Evolutionary conservation across 2,113 vertebrate species (phyloP).

Genomic region (Eurystomus gularis): DNA sequence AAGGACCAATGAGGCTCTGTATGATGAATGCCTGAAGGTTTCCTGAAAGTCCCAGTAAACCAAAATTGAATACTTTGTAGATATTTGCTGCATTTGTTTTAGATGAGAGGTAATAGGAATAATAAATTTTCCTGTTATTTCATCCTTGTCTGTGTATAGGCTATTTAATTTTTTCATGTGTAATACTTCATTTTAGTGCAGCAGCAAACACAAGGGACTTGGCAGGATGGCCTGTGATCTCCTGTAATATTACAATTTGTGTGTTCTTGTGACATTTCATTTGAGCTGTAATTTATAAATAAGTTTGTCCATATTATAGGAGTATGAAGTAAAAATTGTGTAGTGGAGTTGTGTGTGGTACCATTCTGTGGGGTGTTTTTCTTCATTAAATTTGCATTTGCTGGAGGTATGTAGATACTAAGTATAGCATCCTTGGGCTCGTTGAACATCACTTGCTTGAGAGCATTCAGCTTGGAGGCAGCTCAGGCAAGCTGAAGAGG

Average conservation of each 20-base stretch:
- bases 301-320: not conserved
- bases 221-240: not conserved
- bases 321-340: not conserved
- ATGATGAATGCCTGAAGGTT: not conserved
- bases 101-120: not conserved
- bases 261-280: not conserved
- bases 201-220: not conserved
- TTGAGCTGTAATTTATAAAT: not conserved
- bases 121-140: not conserved
- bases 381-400: not conserved
- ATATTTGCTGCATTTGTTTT: not conserved
- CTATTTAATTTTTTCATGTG: not conserved
- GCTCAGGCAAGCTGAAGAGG: not conserved
- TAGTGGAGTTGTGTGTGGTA: not conserved
- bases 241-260: not conserved
- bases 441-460: not conserved
- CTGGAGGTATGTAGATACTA: not conserved
- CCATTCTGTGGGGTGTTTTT: not conserved
- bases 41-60: not conserved
- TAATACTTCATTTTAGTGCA: not conserved
- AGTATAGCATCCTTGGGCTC: not conserved
- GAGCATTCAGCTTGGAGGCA: not conserved
- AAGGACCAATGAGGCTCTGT: not conserved
- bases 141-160: not conserved
- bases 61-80: not conserved